Evolutionary conservation across 2,797 vertebrate species (phyloP).

Genomic region (Sphenopsis melanotis): DNA sequence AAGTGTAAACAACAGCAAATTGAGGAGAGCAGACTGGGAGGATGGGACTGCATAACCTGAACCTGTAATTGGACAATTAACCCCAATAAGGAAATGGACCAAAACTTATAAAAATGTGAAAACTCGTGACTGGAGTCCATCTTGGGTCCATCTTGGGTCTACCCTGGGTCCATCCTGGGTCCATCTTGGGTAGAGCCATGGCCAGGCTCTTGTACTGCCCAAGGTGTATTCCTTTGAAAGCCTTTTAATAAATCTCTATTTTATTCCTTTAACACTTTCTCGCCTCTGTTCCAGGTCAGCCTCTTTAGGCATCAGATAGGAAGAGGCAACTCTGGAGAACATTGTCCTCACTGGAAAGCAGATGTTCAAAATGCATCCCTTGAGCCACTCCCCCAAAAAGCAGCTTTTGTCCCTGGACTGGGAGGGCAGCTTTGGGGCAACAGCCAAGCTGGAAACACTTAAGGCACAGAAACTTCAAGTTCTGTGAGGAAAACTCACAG

Average conservation of each 20-base stretch:
- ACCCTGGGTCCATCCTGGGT: no score
- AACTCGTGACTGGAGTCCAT: not conserved
- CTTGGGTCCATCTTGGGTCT: no score
- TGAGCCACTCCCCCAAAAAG: not conserved
- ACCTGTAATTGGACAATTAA: not conserved
- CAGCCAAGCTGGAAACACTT: not conserved
- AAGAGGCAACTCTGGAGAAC: not conserved
- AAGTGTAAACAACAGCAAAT: accelerated
- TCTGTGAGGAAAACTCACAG: not conserved
- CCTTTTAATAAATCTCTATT: not conserved
- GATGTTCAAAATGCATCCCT: not conserved
- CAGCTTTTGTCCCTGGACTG: not conserved
- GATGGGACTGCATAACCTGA: not conserved
- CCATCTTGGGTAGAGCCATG: not conserved
- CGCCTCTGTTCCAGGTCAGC: not conserved
- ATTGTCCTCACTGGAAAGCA: not conserved
- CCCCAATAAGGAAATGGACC: not conserved
- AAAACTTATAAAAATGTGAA: not conserved
- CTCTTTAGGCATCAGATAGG: not conserved
- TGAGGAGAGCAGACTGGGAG: not conserved
- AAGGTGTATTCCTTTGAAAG: not conserved
- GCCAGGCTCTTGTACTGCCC: not conserved
- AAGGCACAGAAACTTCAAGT: not conserved
- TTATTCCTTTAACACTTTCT: not conserved
- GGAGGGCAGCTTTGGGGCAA: not conserved